Base-by-base conservation (phyloP, 2,797 vertebrate species). In the Pipistrellus kuhlii region DNA sequence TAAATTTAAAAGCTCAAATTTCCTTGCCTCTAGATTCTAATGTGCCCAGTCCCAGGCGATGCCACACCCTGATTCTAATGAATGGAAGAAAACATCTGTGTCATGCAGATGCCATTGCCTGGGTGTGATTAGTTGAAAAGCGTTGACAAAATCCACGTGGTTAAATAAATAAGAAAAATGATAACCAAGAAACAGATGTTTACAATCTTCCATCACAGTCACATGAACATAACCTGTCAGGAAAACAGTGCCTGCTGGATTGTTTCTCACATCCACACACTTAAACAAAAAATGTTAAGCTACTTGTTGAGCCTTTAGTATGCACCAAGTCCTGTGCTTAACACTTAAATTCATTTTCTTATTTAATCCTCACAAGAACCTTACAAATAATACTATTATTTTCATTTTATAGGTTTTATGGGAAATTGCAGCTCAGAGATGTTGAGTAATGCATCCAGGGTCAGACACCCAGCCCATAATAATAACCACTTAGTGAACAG, bases 121-220 rank as follows among this genome's bases (percentile, higher is more conserved):
- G 62, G 93, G n/a, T 91, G 76, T 90, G 82, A 73, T 90, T 82
- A 94, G 68, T 32, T 91, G 78, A 75, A 96, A 92, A 85, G 64
- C 64, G 69, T 48, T 88, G 77, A 88, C 68, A 75, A 94, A 96
- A 82, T 93, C 81, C 46, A 91, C 27, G 2, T 85, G 66, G 30
- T 91, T 88, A 88, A 94, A 81, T 90, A 93, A 90, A 92, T 95
- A 85, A 95, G 72, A 73, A 88, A 84, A 85, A 85, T 51, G 9
- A 82, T 89, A 93, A 92, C 73, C 13, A 92, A 93, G 78, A 46
- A 75, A 90, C 88, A 91, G 77, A 94, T 94, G 92, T 96, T 96
- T 92, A 75, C 66, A 53, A 38, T 90, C 88, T 83, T 87, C 78
- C 55, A 62, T 13, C 32, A 53, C 62, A 73, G 59, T 71, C 76